Evolutionary conservation across 2,113 vertebrate genomes (phyloP).

Genomic region (Gymnocephalus cernua): DNA sequence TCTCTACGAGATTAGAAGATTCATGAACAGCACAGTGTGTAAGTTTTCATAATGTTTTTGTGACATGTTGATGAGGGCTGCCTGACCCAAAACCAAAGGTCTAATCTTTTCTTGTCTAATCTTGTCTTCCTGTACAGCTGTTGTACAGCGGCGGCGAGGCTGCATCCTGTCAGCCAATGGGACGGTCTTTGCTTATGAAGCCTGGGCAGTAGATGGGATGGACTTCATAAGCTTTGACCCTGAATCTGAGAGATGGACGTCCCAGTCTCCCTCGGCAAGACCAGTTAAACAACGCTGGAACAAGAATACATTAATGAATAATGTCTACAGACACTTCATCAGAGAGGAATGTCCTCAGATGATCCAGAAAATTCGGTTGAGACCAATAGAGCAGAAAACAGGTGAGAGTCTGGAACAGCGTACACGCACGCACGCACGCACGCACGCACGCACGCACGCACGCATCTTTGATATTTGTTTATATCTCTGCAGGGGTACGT

Average conservation of each 20-base stretch:
- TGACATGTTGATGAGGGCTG: neutral
- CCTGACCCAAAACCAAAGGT: neutral
- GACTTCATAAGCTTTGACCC: slow-evolving; percentile 35
- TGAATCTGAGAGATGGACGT: neutral
- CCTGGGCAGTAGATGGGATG: slow-evolving; percentile 29
- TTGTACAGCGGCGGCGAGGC: slow-evolving; percentile 6
- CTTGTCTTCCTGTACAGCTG: neutral
- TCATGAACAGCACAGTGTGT: neutral
- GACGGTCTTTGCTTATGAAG: slow-evolving; percentile 3
- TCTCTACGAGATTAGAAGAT: neutral
- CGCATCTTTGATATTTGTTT: neutral
- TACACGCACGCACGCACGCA: too few species aligned
- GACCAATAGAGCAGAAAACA: neutral
- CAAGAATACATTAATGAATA: accelerated
- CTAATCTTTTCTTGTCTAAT: too few species aligned
- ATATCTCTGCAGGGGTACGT: neutral
- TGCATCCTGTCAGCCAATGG: slow-evolving; percentile 7
- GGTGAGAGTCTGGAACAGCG: slow-evolving; percentile 18
- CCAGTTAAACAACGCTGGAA: slow-evolving; percentile 3
- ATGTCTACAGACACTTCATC: neutral
- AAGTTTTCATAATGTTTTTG: neutral
- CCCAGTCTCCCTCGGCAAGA: neutral
- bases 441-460: too few species aligned
- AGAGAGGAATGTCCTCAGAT: neutral
- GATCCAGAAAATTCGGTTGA: neutral